Evolutionary conservation across 2,888 invertebrate genomes (phyloP), one percentile per base, ranked within the genome.

Genomic region (Eristalinus sepulchralis): DNA sequence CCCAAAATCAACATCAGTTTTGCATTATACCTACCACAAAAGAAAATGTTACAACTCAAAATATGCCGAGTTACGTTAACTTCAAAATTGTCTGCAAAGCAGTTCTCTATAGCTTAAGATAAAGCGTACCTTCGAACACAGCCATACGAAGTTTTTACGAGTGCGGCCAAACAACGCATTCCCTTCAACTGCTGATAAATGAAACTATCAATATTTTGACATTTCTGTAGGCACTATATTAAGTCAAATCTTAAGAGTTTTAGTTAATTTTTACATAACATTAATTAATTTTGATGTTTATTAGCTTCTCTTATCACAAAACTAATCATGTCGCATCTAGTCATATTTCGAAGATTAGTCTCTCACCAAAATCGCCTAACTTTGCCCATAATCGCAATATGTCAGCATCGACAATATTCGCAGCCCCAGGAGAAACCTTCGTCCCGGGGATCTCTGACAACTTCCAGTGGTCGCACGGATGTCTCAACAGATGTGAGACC

Each of bases 401-500:
- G n/a, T 6, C 85, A 81, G 4, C 82, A 70, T 0, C 67, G 85
- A 8, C 64, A 70, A 9, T 85, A 85, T 31, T 64, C 76, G 8
- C 67, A 83, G 59, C 75, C 71, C n/a, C 63, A 76, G 27, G n/a
- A 57, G 22, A 71, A 84, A 73, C 63, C 62, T 1, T 59, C 31
- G 6, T 33, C 72, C 27, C 34, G 63, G 9, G 76, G 82, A 11
- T 77, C 88, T n/a, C 57, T 85, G 8, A 33, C 86, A 0, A 53
- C 62, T 33, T 75, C 78, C 0, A 79, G 71, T 10, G 83, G 81
- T 0, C 88, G 89, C 1, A 83, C 88, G 27, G 90, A 91, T 80
- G 88, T 92, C 0, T 92, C 92, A 1, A 91, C 91, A 0, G 91
- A 96, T 91, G 95, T 96, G 1, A 94, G 95, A 79, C 95, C 95